A percentile compares a stretch with the other conserved stretches of the same genome.
phyloP scores from a whole-genome alignment of 2,888 invertebrate genomes.

The Lasioglossum vierecki region DNA sequence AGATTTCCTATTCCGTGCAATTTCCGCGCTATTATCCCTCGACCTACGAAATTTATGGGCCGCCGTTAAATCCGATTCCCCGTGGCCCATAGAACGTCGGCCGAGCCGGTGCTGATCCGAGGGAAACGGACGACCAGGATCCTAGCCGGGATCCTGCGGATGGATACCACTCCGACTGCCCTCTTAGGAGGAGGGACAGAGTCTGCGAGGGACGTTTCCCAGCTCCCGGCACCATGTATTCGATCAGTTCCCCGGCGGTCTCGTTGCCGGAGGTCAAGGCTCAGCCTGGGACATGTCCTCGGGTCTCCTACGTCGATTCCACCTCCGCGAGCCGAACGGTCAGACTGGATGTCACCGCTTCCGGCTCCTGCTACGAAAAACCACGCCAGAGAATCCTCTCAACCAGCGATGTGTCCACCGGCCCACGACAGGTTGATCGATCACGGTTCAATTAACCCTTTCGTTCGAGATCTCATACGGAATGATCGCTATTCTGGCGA shows the following conservation, averaged over 20 bases:
- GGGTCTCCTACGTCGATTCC: constrained; percentile 24
- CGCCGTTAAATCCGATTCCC: constrained; percentile 22
- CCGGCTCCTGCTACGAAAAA: neutral
- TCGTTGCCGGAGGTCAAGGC: constrained; percentile 40
- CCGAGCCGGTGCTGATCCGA: neutral
- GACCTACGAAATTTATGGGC: constrained; percentile 7
- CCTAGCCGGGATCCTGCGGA: neutral
- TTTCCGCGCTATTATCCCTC: constrained; percentile 37
- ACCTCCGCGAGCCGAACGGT: neutral
- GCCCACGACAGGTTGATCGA: constrained; percentile 32
- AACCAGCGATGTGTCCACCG: neutral
- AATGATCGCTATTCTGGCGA: neutral
- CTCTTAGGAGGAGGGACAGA: neutral
- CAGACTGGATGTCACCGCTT: neutral
- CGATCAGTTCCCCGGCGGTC: constrained; percentile 39
- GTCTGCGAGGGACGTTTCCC: constrained; percentile 4
- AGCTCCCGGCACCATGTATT: neutral
- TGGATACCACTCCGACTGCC: constrained; percentile 21
- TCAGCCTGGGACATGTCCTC: constrained; percentile 22
- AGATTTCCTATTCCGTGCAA: constrained; percentile 35
- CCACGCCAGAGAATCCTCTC: neutral
- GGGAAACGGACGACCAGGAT: neutral
- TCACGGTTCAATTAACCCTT: constrained; percentile 23
- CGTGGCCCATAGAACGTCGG: constrained; percentile 20
- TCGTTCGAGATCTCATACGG: neutral